phyloP scores from a whole-genome alignment of 2,797 vertebrate species.

The Serranus cabrilla region DNA sequence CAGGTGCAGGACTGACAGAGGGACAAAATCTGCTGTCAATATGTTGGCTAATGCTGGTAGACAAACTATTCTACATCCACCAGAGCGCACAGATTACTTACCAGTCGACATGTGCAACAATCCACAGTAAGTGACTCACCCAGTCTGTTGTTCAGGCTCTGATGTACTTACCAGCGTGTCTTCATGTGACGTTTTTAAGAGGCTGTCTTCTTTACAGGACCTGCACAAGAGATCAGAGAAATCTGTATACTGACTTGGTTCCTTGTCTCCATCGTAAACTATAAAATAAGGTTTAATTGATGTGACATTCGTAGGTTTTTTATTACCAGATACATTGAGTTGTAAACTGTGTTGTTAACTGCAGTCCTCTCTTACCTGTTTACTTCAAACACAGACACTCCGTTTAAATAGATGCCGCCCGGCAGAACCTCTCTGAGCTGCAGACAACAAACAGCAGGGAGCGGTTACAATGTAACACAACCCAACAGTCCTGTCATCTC shows the following conservation, averaged over 20 bases:
- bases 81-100: not conserved
- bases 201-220: slow-evolving; percentile 10
- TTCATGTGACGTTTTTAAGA: not conserved
- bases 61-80: not conserved
- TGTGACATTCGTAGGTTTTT: slow-evolving; percentile 15
- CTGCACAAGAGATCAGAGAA: slow-evolving; percentile 51
- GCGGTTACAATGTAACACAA: not conserved
- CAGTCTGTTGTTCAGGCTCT: too few relatives aligned
- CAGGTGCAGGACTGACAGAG: too few relatives aligned
- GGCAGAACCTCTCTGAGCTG: slow-evolving; percentile 72
- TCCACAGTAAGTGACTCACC: not conserved
- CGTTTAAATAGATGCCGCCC: slow-evolving; percentile 42
- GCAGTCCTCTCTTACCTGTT: slow-evolving; percentile 64
- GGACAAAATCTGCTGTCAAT: too few relatives aligned
- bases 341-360: slow-evolving; percentile 14
- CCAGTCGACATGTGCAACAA: not conserved
- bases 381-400: slow-evolving; percentile 67
- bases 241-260: not conserved
- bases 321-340: not conserved
- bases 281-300: slow-evolving; percentile 23
- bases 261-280: not conserved
- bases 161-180: slow-evolving; percentile 40
- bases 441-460: slow-evolving; percentile 50
- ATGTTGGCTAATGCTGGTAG: not conserved
- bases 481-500: not conserved